Evolutionary conservation across 2,888 invertebrate genomes (phyloP).

Genomic region (Dryobotodes eremita): DNA sequence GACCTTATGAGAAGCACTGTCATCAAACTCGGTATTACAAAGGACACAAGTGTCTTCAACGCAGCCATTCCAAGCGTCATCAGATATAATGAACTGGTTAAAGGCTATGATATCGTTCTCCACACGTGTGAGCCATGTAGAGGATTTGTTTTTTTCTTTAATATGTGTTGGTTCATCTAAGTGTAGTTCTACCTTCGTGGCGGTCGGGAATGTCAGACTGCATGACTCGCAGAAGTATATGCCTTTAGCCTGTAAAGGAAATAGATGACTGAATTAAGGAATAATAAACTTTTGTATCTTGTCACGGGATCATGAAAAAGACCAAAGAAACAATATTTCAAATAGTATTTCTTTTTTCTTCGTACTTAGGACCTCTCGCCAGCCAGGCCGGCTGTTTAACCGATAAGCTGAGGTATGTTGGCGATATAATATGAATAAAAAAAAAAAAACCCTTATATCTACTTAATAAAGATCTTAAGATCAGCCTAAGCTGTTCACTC

Average conservation of each 20-base stretch:
- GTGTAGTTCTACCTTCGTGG: constrained; percentile 46
- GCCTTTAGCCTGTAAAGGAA: constrained; percentile 37
- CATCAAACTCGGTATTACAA: constrained; percentile 55
- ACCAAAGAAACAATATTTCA: background rate
- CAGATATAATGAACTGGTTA: constrained; percentile 28
- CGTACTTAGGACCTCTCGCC: background rate
- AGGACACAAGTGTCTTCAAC: constrained; percentile 55
- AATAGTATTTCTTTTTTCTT: background rate
- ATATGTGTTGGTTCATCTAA: constrained; percentile 41
- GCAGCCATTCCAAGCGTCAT: constrained; percentile 59
- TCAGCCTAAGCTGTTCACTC: background rate
- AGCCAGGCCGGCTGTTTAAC: too few relatives aligned
- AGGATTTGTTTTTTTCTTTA: background rate
- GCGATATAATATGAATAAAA: too few relatives aligned
- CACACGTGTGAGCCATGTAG: constrained; percentile 19
- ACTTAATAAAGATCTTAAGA: background rate
- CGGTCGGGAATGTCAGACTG: constrained; percentile 40
- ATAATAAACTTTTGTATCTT: background rate
- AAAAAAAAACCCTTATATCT: background rate
- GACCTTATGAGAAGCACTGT: constrained; percentile 26
- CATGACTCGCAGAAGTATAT: constrained; percentile 64
- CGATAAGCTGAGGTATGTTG: background rate
- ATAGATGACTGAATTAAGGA: background rate
- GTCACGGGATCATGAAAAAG: background rate
- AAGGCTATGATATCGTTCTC: constrained; percentile 35